Percentiles rank a stretch among this genome's conserved stretches.
These are phyloP conservation scores for Rhizomys pruinosus DNA, from an alignment of 2,113 vertebrate genomes.

Conservation along the genomic window DNA sequence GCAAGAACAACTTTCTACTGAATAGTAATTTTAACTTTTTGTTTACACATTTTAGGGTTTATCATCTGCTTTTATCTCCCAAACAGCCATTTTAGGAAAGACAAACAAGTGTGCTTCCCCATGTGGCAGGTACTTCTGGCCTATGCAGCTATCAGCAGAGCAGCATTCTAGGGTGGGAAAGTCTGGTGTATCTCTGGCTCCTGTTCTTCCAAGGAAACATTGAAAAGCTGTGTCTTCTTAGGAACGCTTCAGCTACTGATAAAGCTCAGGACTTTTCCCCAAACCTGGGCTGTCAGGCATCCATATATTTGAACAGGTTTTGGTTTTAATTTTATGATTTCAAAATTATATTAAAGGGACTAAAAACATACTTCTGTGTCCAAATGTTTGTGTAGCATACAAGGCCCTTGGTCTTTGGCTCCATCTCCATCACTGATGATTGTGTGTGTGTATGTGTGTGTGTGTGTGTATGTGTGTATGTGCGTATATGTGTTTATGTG, in stretches of 20 bases:
- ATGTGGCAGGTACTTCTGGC: not conserved
- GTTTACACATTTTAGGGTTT: not conserved
- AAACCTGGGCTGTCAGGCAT: not conserved
- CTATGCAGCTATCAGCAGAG: not conserved
- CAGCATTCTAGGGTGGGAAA: not conserved
- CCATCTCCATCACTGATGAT: too few species aligned
- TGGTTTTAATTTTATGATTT: constrained; percentile 12
- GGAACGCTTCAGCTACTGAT: not conserved
- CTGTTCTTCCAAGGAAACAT: not conserved
- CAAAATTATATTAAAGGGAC: not conserved
- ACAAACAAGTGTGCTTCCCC: not conserved
- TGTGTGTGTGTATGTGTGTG: not conserved
- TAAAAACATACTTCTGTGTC: not conserved
- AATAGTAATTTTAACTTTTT: not conserved
- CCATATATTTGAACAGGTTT: not conserved
- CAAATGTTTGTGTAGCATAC: not conserved
- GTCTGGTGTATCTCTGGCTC: not conserved
- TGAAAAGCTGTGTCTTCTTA: not conserved
- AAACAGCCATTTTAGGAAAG: not conserved
- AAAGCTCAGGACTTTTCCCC: not conserved
- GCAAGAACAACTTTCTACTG: not conserved
- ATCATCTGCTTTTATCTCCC: not conserved
- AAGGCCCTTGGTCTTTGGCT: not conserved
- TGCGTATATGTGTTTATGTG: not conserved
- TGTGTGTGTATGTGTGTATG: not conserved